These are phyloP conservation scores for Magallana angulata DNA, from an alignment of 1,140 invertebrate genomes.

Conservation along the genomic window DNA sequence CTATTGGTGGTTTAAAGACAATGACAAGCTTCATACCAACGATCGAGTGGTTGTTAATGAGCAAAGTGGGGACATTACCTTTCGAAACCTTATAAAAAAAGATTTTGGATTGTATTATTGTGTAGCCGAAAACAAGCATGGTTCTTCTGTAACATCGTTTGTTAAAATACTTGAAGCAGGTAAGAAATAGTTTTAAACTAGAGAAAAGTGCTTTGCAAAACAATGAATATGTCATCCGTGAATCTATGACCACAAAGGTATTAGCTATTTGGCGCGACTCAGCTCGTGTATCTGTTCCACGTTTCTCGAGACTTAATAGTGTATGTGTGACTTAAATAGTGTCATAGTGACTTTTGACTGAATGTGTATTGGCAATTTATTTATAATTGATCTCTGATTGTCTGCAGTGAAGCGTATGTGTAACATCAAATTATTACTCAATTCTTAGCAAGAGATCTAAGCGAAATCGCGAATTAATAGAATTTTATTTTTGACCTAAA, in stretches of 20 bases:
- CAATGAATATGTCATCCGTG: not conserved
- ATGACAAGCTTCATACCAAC: too few species aligned
- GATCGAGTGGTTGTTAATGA: not conserved
- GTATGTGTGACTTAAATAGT: not conserved
- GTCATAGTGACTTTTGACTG: not conserved
- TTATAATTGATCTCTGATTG: too few species aligned
- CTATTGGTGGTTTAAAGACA: too few species aligned
- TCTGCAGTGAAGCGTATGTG: too few species aligned
- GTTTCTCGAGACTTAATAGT: not conserved
- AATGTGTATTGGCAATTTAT: not conserved
- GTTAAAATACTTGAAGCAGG: not conserved
- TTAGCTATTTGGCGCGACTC: not conserved
- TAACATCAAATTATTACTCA: too few species aligned
- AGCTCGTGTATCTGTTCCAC: not conserved
- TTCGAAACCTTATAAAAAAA: not conserved
- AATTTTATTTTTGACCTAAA: too few species aligned
- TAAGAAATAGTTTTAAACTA: not conserved
- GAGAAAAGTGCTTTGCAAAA: too few species aligned
- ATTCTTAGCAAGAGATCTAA: too few species aligned
- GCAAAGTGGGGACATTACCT: not conserved
- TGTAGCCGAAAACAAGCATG: not conserved
- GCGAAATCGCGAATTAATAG: too few species aligned
- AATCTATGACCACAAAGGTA: not conserved
- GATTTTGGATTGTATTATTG: not conserved
- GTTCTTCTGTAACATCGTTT: not conserved